Conservation (phyloP, 2,888 invertebrate species). For the Oligia latruncula region DNA sequence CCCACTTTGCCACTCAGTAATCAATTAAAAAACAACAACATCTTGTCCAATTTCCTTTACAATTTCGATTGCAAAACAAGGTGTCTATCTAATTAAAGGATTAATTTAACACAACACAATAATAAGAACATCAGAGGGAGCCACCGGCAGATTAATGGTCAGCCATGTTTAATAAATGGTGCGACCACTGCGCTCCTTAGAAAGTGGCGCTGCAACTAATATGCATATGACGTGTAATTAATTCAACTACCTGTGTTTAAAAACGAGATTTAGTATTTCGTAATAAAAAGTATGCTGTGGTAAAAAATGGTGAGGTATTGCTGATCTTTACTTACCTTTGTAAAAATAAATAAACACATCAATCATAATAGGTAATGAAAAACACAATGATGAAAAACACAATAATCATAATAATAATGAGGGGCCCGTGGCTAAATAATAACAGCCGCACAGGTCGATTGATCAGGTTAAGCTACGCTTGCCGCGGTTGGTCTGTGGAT, state of each 20-base stretch:
- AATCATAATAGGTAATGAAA: too few relatives aligned
- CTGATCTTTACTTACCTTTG: not conserved
- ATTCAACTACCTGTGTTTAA: constrained; percentile 32
- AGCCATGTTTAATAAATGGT: constrained; percentile 72
- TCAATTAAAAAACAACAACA: constrained; percentile 18
- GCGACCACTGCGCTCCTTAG: constrained; percentile 63
- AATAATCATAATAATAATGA: too few relatives aligned
- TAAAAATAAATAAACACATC: not conserved
- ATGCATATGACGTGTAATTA: constrained; percentile 46
- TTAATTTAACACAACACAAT: constrained; percentile 70
- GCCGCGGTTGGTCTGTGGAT: too few relatives aligned
- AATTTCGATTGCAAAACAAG: constrained; percentile 54
- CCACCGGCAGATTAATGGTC: constrained; percentile 72
- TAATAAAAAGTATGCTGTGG: not conserved
- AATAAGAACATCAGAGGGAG: constrained; percentile 73
- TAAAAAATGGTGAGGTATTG: not conserved
- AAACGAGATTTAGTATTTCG: not conserved
- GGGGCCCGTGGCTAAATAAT: too few relatives aligned
- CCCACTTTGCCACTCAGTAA: not conserved
- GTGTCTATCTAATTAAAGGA: constrained; percentile 63
- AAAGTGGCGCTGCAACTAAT: constrained; percentile 42
- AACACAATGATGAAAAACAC: too few relatives aligned
- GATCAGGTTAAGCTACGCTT: too few relatives aligned
- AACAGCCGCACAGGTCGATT: too few relatives aligned
- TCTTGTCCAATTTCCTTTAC: constrained; percentile 37